A percentile compares a stretch with the other conserved stretches of the same genome.
phyloP scores from a whole-genome alignment of 2,888 invertebrate genomes.

The Hypselothyrea guttata region DNA sequence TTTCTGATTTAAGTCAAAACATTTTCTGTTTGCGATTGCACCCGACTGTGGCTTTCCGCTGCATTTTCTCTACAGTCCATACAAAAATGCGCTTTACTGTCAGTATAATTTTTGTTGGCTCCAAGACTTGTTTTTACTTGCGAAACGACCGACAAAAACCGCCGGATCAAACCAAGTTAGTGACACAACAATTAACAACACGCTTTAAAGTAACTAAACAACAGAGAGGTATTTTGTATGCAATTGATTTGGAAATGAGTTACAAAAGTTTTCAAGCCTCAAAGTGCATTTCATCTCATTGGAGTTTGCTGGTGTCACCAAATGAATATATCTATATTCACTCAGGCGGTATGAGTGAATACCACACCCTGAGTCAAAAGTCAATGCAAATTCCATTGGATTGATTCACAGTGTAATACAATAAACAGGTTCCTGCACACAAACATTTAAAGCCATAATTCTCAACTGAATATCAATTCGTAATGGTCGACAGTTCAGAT shows the following conservation, averaged over 20 bases:
- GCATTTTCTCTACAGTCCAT: conserved; percentile 20
- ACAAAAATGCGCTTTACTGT: conserved; percentile 46
- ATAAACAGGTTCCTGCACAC: conserved; percentile 44
- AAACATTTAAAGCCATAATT: conserved; percentile 49
- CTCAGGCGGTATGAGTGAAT: no score
- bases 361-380: conserved; percentile 49
- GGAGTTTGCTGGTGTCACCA: no score
- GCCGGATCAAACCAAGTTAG: conserved; percentile 47
- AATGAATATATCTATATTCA: no score
- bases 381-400: conserved; percentile 46
- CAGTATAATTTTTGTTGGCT: conserved; percentile 50
- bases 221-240: conserved; percentile 20
- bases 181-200: conserved; percentile 42
- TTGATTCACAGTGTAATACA: conserved; percentile 64
- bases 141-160: conserved; percentile 39
- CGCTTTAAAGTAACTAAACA: conserved; percentile 12
- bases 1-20: no score
- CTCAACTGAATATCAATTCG: conserved; percentile 16
- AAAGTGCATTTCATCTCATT: no score
- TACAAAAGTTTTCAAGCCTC: no score
- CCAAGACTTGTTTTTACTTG: conserved; percentile 54
- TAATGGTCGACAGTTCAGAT: conserved; percentile 49
- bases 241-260: conserved; percentile 63
- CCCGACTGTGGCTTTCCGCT: no score
- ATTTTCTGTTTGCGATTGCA: no score